Percentiles rank a stretch among this genome's conserved stretches.
Conservation (phyloP, 2,888 invertebrate species). For the Ephialtes manifestator region DNA sequence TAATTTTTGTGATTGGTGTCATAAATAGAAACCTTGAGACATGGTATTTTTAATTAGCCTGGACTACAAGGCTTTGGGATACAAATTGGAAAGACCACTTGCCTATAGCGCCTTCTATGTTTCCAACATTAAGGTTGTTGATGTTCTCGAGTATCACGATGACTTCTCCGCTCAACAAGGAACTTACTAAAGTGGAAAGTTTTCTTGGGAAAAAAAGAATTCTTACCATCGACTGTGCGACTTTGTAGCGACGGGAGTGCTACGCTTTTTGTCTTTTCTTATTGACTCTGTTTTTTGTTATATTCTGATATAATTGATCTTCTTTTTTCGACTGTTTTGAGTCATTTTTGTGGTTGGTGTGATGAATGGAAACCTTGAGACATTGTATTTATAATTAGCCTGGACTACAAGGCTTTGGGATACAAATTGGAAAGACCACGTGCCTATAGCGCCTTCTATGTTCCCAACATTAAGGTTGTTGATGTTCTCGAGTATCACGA, state of each 20-base stretch:
- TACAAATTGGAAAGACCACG: too few relatives aligned
- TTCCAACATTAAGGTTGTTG: conserved; percentile 87
- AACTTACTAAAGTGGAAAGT: conserved; percentile 17
- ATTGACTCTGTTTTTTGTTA: not conserved
- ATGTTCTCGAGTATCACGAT: conserved; percentile 87
- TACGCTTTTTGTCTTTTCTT: not conserved
- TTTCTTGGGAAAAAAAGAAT: not conserved
- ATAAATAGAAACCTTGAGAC: too few relatives aligned
- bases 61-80: conserved; percentile 87
- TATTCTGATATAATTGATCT: not conserved
- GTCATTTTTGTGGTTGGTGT: not conserved
- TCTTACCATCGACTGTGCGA: not conserved
- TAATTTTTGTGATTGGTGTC: too few relatives aligned
- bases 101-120: conserved; percentile 83
- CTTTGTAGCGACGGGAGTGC: not conserved
- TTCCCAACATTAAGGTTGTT: too few relatives aligned
- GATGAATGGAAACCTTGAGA: too few relatives aligned
- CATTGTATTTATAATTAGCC: too few relatives aligned
- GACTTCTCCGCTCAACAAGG: conserved; percentile 77
- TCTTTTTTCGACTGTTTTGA: not conserved
- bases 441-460: too few relatives aligned
- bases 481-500: too few relatives aligned
- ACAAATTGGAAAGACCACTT: conserved; percentile 88
- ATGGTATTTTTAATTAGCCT: too few relatives aligned
- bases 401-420: too few relatives aligned